Evolutionary conservation across 2,113 vertebrate species (phyloP).

Genomic region (Aegithalos caudatus): DNA sequence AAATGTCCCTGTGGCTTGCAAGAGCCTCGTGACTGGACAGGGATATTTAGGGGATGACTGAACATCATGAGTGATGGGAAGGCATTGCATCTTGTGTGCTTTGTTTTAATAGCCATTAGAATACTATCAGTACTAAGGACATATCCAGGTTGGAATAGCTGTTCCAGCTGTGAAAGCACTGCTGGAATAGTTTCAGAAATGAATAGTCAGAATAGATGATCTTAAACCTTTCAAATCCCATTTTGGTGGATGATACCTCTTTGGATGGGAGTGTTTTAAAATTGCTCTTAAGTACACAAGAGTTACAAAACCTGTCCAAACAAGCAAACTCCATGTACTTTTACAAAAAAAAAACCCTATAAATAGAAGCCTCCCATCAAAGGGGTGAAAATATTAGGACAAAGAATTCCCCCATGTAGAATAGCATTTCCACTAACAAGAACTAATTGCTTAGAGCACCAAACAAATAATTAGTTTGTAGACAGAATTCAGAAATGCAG

Average conservation of each 20-base stretch:
- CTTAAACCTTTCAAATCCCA: neutral
- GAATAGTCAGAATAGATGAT: neutral
- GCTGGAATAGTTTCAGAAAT: neutral
- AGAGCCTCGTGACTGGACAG: neutral
- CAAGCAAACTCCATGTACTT: neutral
- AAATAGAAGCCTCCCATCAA: neutral
- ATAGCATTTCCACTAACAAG: neutral
- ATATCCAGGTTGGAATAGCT: neutral
- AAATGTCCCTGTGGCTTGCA: neutral
- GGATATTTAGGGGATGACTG: neutral
- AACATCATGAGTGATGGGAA: neutral
- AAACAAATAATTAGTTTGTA: constrained; percentile 53
- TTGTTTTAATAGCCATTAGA: neutral
- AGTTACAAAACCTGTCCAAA: neutral
- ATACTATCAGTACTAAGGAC: neutral
- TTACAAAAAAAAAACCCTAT: neutral
- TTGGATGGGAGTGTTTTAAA: neutral
- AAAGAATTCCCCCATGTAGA: neutral
- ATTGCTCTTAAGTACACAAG: neutral
- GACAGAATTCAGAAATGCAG: neutral
- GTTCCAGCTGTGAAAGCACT: neutral
- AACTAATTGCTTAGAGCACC: constrained; percentile 27
- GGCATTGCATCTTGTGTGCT: neutral
- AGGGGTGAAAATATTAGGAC: neutral
- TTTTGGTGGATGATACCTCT: neutral